These are phyloP conservation scores for Crypturellus tataupa DNA, from an alignment of 2,797 vertebrate species.

Conservation along the genomic window DNA sequence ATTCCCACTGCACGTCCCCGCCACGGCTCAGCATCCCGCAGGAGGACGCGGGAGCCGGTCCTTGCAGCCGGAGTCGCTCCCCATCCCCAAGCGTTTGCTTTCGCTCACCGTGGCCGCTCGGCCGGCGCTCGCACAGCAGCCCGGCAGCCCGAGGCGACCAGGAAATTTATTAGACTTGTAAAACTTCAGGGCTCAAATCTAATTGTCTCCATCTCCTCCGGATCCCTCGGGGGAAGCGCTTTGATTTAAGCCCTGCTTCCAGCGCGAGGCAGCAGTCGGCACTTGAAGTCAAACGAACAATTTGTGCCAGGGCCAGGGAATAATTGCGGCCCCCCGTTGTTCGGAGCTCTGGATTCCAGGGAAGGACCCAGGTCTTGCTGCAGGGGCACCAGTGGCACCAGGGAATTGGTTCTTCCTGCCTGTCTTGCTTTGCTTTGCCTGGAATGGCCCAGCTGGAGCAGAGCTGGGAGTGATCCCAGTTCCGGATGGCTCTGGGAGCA, in stretches of 20 bases:
- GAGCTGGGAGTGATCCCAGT: not conserved
- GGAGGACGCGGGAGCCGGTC: not conserved
- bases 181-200: slow-evolving; percentile 71
- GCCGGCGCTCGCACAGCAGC: not conserved
- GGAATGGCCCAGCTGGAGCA: not conserved
- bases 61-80: not conserved
- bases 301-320: slow-evolving; percentile 40
- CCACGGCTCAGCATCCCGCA: not conserved
- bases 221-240: slow-evolving; percentile 51
- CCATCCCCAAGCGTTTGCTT: not conserved
- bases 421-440: not conserved
- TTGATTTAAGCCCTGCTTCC: slow-evolving; percentile 65
- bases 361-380: not conserved
- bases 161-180: slow-evolving; percentile 77
- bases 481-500: fast-evolving
- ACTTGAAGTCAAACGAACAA: slow-evolving; percentile 58
- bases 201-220: slow-evolving; percentile 68
- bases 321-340: slow-evolving; percentile 17
- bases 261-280: not conserved
- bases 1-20: fast-evolving
- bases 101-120: not conserved
- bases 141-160: slow-evolving; percentile 51
- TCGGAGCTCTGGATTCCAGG: not conserved
- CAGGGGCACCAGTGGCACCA: not conserved
- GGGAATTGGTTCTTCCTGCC: not conserved